phyloP scores from a whole-genome alignment of 2,888 invertebrate genomes.

The Zele albiditarsus region DNA sequence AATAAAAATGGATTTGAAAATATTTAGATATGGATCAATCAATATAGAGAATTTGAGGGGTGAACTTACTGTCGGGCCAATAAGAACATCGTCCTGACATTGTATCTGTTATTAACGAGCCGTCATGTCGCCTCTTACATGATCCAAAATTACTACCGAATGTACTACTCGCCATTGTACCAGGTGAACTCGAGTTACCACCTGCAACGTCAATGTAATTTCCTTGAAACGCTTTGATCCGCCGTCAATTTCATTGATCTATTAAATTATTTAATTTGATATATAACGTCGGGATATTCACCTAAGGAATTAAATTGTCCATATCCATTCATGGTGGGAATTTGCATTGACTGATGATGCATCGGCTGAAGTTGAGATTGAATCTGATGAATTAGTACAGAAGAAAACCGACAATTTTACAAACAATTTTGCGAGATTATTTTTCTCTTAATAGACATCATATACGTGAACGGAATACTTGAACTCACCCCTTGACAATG shows the following conservation, averaged over 20 bases:
- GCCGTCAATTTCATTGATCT: constrained; percentile 51
- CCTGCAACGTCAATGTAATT: constrained; percentile 71
- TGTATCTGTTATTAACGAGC: constrained; percentile 56
- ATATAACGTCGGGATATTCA: constrained; percentile 60
- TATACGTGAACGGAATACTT: no score
- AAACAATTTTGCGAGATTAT: no score
- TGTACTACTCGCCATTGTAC: constrained; percentile 60
- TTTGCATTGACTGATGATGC: constrained; percentile 69
- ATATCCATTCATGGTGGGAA: constrained; percentile 73
- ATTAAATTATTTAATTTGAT: constrained; percentile 16
- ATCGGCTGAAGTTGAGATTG: constrained; percentile 71
- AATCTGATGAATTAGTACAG: constrained; percentile 56
- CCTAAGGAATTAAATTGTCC: constrained; percentile 71
- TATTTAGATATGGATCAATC: neutral
- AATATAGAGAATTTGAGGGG: neutral
- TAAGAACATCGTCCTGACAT: constrained; percentile 64
- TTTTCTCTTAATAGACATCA: no score
- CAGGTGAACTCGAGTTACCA: constrained; percentile 58
- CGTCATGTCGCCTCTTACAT: constrained; percentile 65
- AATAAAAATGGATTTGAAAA: neutral
- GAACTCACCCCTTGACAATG: constrained; percentile 68
- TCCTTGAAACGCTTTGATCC: constrained; percentile 67
- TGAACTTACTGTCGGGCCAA: constrained; percentile 66
- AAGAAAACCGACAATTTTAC: neutral
- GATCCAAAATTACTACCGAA: constrained; percentile 65